phyloP scores from a whole-genome alignment of 2,113 vertebrate genomes.

The Edolisoma coerulescens region DNA sequence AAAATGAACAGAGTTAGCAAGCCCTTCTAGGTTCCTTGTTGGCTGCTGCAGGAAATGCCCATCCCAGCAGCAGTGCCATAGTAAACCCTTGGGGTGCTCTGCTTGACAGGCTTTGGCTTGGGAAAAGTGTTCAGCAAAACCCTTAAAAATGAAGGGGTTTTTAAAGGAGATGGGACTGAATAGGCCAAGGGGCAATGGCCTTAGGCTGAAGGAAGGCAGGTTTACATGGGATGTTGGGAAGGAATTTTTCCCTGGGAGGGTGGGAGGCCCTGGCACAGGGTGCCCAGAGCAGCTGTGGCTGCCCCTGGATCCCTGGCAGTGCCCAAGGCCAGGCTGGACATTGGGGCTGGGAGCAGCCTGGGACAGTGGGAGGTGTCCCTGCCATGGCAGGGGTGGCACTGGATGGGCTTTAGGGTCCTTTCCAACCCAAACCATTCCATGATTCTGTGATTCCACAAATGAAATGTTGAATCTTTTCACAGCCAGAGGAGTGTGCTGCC shows the following conservation, averaged over 20 bases:
- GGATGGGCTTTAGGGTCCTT: accelerated
- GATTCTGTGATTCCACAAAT: not conserved
- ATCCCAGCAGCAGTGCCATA: not conserved
- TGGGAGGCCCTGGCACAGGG: not conserved
- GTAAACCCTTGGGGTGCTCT: not conserved
- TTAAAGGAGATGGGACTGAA: not conserved
- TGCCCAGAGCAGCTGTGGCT: not conserved
- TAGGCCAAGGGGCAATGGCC: not conserved
- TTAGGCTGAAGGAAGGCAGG: not conserved
- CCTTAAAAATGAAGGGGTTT: not conserved
- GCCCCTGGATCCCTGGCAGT: not conserved
- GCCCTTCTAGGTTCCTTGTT: accelerated
- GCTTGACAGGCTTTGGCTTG: not conserved
- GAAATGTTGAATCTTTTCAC: not conserved
- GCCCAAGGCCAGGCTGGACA: not conserved
- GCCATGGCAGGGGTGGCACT: not conserved
- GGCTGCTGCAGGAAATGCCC: not conserved
- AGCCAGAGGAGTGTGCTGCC: not conserved
- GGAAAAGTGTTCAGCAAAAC: not conserved
- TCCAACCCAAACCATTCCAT: not conserved
- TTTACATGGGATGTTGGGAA: not conserved
- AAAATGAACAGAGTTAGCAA: not conserved
- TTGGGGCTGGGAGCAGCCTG: not conserved
- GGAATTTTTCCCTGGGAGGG: not conserved
- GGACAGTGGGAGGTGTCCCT: not conserved